Percentiles rank a stretch among this genome's conserved stretches.
Evolutionary conservation across 2,888 invertebrate genomes (phyloP).

Genomic region (Hanleya hanleyi): DNA sequence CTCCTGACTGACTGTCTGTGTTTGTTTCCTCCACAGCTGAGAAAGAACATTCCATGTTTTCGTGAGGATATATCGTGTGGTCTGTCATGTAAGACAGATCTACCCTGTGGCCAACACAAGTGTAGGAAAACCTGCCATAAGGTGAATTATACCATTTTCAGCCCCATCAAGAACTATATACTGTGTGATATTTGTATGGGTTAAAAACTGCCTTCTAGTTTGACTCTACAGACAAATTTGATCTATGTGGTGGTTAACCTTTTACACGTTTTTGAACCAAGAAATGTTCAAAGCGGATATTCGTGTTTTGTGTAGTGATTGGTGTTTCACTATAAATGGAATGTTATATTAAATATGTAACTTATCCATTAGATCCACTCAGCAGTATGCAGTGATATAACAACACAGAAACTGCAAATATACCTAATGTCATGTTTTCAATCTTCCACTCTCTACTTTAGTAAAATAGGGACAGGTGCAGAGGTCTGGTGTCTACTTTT

Average conservation of each 20-base stretch:
- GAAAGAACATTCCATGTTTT: conserved; percentile 92
- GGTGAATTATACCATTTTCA: too few species aligned
- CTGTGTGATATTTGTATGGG: too few species aligned
- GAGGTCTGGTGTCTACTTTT: neutral
- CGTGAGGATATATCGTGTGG: conserved; percentile 93
- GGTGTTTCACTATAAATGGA: neutral
- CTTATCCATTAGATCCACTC: too few species aligned
- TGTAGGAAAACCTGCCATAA: conserved; percentile 87
- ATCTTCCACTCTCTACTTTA: too few species aligned
- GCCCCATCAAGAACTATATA: too few species aligned
- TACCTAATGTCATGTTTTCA: too few species aligned
- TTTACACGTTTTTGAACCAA: neutral
- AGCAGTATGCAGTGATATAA: too few species aligned
- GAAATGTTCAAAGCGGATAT: neutral
- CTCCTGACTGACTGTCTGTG: too few species aligned
- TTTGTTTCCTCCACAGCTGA: conserved; percentile 78
- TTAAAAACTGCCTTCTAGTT: too few species aligned
- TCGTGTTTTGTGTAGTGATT: neutral
- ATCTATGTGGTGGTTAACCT: neutral
- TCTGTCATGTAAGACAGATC: conserved; percentile 84
- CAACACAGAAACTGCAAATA: too few species aligned
- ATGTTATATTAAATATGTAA: too few species aligned
- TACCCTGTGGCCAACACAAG: conserved; percentile 88
- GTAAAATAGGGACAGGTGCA: neutral
- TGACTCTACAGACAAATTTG: too few species aligned